Evolutionary conservation across 2,888 invertebrate genomes (phyloP), one percentile per base, ranked within the genome.

Genomic region (Tachina grossa): DNA sequence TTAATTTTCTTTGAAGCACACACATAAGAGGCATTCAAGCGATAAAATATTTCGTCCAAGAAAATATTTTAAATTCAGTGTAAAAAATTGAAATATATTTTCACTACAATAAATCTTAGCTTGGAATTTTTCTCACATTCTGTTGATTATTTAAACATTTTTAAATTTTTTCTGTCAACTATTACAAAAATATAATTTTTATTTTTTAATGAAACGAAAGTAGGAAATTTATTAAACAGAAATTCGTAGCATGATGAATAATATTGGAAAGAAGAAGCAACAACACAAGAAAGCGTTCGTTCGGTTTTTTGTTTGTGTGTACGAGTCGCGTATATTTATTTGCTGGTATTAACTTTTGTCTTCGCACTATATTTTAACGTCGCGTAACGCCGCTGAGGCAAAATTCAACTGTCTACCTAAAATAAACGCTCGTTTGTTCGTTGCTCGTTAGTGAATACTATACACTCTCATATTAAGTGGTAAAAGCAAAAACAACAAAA

Each of bases 341-440:
- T 83, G 78, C 75, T 85, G 59, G 75, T 82, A 79, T 65, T 75
- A 76, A 76, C n/a, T 82, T 79, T 78, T 79, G 53, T 76, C 82
- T 82, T 85, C 85, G 85, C 82, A 85, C 85, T 75, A 77, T 59
- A 81, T 82, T 75, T 72, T 49, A 87, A 87, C 90, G 90, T 89
- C 91, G 90, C 91, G 90, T 89, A 90, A 91, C 90, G 89, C 90
- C 89, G 89, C 89, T 89, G 89, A 90, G 89, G 87, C 89, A 89
- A 90, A 90, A 89, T 88, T 87, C 87, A 87, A 88, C 88, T 88
- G 88, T 87, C 85, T 83, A 85, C 84, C 75, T 66, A 79, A 79
- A 83, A 76, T 85, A 76, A 82, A 59, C 86, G 84, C 80, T 87
- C 84, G 84, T 72, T 85, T 76, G 84, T 83, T 89, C 88, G 88